Evolutionary conservation across 1,140 invertebrate species (phyloP).

Genomic region (Euura lappo): DNA sequence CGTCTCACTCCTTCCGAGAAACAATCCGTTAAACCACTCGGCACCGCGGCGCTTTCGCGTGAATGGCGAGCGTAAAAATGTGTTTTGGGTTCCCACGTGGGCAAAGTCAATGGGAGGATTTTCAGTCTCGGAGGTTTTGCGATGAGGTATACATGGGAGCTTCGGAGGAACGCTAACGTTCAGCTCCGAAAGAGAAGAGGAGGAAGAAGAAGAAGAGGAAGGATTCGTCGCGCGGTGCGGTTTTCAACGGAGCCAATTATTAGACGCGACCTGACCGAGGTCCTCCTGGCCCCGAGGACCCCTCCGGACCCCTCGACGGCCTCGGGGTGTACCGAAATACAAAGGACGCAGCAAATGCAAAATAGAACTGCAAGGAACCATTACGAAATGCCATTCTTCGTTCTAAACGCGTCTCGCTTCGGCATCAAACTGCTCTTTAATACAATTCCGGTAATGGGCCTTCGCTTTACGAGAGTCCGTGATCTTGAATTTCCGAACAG

Average conservation of each 20-base stretch:
- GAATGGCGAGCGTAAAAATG: conserved; percentile 62
- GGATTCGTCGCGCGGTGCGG: conserved; percentile 60
- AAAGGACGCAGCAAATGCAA: conserved; percentile 16
- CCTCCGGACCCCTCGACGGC: conserved; percentile 23
- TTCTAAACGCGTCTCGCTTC: neutral
- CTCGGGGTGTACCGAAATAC: conserved; percentile 17
- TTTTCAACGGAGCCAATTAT: conserved; percentile 62
- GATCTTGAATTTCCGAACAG: neutral
- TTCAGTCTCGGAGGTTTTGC: conserved; percentile 7
- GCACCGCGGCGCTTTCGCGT: conserved; percentile 32
- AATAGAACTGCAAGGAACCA: conserved; percentile 20
- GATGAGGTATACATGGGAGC: conserved; percentile 16
- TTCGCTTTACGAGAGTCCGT: conserved; percentile 1
- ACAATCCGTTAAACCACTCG: conserved; percentile 57
- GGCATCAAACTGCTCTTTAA: conserved; percentile 4
- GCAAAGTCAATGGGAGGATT: conserved; percentile 44
- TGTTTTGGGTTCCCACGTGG: conserved; percentile 53
- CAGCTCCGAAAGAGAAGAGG: conserved; percentile 20
- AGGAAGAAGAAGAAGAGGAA: conserved; percentile 29
- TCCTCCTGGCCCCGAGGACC: conserved; percentile 8
- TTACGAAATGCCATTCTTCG: conserved; percentile 18
- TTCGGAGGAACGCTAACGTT: conserved; percentile 25
- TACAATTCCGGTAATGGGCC: neutral
- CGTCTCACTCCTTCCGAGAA: conserved; percentile 49
- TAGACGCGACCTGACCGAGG: conserved; percentile 48